Conservation (phyloP, 2,113 vertebrate genomes). For the Oenanthe melanoleuca region DNA sequence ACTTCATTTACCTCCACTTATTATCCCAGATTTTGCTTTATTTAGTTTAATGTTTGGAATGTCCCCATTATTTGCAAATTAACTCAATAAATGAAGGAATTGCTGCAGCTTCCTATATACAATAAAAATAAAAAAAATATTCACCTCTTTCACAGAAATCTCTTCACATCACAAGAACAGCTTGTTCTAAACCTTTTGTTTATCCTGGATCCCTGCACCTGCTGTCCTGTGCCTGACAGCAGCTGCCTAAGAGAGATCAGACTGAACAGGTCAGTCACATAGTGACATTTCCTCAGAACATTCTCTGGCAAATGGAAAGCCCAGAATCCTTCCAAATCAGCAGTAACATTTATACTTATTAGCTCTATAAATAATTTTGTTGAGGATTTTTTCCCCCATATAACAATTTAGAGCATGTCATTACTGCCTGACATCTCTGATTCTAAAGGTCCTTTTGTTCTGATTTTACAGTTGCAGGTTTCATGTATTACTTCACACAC, state of each 20-base stretch:
- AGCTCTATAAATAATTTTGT: not conserved
- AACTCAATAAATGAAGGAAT: not conserved
- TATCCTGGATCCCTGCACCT: not conserved
- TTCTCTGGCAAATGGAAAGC: not conserved
- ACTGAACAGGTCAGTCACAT: rapidly evolving
- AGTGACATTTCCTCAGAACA: not conserved
- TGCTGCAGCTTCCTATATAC: not conserved
- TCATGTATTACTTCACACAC: not conserved
- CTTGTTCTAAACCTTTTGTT: not conserved
- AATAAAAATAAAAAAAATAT: not conserved
- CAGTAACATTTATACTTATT: not conserved
- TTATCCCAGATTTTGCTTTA: not conserved
- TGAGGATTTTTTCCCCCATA: not conserved
- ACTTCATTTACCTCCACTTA: not conserved
- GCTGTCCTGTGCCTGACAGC: not conserved
- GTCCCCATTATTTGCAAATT: not conserved
- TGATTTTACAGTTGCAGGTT: not conserved
- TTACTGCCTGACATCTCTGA: too few relatives aligned
- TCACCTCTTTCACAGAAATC: not conserved
- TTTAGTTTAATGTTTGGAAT: not conserved
- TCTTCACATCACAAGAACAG: not conserved
- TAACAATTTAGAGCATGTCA: not conserved
- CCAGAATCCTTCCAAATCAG: not conserved
- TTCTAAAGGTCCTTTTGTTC: not conserved
- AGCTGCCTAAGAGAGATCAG: not conserved